A percentile compares a stretch with the other conserved stretches of the same genome.
These are phyloP conservation scores for Setophaga coronata DNA, from an alignment of 2,113 vertebrate genomes.

Conservation along the genomic window DNA sequence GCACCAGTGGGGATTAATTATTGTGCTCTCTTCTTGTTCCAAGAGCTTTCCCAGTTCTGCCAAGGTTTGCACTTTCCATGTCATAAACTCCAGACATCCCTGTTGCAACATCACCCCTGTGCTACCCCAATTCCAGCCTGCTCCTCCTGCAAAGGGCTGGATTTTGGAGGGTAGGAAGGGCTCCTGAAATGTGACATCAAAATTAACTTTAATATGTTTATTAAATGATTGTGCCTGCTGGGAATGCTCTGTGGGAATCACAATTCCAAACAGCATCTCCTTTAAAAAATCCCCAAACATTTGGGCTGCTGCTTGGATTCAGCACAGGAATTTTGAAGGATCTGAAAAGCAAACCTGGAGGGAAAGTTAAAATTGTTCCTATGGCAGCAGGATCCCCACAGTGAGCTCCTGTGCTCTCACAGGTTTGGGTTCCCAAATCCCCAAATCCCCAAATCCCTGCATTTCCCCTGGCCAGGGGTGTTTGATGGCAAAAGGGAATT, in stretches of 20 bases:
- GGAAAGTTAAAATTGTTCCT: neutral
- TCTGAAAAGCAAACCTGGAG: neutral
- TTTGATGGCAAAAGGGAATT: neutral
- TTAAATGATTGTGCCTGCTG: neutral
- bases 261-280: neutral
- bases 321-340: neutral
- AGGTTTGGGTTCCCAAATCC: neutral
- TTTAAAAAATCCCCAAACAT: neutral
- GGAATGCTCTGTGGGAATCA: neutral
- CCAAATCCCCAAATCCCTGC: neutral
- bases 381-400: neutral
- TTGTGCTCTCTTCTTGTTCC: neutral
- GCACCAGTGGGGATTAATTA: neutral
- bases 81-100: neutral
- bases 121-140: neutral
- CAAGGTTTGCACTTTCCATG: neutral
- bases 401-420: neutral
- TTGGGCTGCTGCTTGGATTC: neutral
- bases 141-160: neutral
- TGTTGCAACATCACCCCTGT: accelerated
- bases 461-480: neutral
- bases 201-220: neutral
- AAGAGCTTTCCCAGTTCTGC: neutral
- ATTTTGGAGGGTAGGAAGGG: neutral
- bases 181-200: neutral